A percentile compares a stretch with the other conserved stretches of the same genome.
These are phyloP conservation scores for Tromatobia lineatoria DNA, from an alignment of 2,888 invertebrate genomes.

Conservation along the genomic window DNA sequence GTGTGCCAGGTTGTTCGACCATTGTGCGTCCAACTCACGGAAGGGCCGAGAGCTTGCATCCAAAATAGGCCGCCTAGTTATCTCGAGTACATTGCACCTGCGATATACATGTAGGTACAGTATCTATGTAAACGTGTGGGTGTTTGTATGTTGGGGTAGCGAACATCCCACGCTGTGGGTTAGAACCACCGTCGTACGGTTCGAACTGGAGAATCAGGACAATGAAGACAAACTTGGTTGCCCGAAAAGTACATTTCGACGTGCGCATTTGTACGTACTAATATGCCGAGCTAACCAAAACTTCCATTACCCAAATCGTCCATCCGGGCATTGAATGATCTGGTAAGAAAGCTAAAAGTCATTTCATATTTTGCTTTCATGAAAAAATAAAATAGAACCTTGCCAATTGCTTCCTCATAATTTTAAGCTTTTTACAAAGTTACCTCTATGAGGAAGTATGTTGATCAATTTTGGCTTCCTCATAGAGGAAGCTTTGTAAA, in stretches of 20 bases:
- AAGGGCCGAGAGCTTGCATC: constrained; percentile 32
- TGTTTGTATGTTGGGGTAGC: background rate
- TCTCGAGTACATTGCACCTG: constrained; percentile 60
- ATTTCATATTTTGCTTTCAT: no score
- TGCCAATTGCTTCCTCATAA: no score
- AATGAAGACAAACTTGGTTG: constrained; percentile 33
- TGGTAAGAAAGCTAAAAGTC: no score
- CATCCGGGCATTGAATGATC: background rate
- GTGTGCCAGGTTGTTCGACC: constrained; percentile 52
- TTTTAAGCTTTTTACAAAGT: no score
- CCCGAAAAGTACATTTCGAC: constrained; percentile 1
- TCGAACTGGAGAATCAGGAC: background rate
- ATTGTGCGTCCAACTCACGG: constrained; percentile 33
- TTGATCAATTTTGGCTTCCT: no score
- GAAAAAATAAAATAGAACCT: no score
- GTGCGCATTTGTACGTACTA: constrained; percentile 4
- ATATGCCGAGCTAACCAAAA: background rate
- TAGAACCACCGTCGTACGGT: background rate
- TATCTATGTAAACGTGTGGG: background rate
- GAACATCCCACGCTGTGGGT: background rate
- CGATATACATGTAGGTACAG: background rate
- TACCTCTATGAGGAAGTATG: no score
- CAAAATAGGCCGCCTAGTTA: constrained; percentile 63
- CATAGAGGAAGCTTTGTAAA: no score
- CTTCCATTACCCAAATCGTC: constrained; percentile 10